A percentile compares a stretch with the other conserved stretches of the same genome.
Conservation (phyloP, 2,113 vertebrate species). For the Alethe diademata region DNA sequence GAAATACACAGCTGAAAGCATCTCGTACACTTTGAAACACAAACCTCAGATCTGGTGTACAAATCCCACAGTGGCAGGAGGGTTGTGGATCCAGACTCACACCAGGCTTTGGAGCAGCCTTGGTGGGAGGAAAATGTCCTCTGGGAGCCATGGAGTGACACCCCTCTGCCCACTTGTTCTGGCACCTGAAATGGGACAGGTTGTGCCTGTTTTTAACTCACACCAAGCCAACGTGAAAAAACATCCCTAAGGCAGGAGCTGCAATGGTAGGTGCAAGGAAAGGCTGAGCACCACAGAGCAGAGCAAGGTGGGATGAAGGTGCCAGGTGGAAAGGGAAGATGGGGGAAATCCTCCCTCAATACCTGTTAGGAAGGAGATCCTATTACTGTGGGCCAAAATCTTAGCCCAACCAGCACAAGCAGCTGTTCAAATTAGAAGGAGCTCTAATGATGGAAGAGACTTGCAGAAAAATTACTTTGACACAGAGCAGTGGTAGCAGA, state of each 20-base stretch:
- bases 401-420: background rate
- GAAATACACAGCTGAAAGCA: background rate
- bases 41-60: background rate
- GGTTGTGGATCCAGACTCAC: background rate
- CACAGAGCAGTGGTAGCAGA: background rate
- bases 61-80: background rate
- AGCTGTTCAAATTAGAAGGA: background rate
- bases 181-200: background rate
- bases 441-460: background rate
- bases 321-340: background rate
- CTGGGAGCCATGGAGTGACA: background rate
- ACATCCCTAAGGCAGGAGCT: background rate
- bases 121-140: accelerated
- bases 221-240: background rate
- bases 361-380: background rate
- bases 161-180: background rate
- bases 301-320: background rate
- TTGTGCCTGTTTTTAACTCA: background rate
- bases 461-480: background rate
- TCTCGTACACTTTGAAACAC: background rate
- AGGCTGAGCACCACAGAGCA: background rate
- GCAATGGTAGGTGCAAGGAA: background rate
- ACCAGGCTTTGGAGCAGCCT: background rate
- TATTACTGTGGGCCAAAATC: background rate
- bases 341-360: background rate